Evolutionary conservation across 2,888 invertebrate genomes (phyloP), one percentile per base, ranked within the genome.

Genomic region (Frankliniella fusca): DNA sequence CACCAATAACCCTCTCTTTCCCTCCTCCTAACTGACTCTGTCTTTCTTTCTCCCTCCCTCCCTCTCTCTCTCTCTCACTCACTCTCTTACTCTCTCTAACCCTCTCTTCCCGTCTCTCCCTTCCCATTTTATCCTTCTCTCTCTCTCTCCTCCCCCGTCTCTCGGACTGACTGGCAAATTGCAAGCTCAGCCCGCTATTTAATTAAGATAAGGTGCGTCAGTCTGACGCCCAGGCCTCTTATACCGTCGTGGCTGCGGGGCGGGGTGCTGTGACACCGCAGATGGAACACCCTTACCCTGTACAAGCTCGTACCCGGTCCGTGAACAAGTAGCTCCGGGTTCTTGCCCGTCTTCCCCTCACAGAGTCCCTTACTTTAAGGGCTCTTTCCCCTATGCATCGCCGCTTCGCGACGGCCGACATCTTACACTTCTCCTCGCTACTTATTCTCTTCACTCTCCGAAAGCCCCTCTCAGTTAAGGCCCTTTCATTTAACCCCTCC

Each of bases 181-280:
- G 70, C n/a, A 76, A 76, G n/a, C 54, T 54, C 54, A 54, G 54
- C 70, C n/a, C 70, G 23, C 23, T 70, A 70, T 76, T 76, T 76
- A 76, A 76, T 76, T 76, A 76, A 76, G 70, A 76, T 23, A 76
- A 76, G 70, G 27, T 23, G 70, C 54, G 20, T 54, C 54, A 54
- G 54, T 54, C 54, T 15, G 15, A 20, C 70, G 70, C 20, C 65
- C 23, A 27, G 10, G 70, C 54, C 54, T 54, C 54, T 54, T 20
- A 12, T 20, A 54, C 54, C 15, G 15, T 20, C 5, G 20, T 15
- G 18, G 54, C 54, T 20, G 54, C 54, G 54, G 18, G 54, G 54
- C 54, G 54, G 10, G 54, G 18, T 54, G 18, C 38, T 38, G 38
- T 5, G 38, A 38, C 38, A 38, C 38, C 38, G 38, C 38, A 38